These are phyloP conservation scores for Tetramorium bicarinatum DNA, from an alignment of 2,888 invertebrate species.

Conservation along the genomic window DNA sequence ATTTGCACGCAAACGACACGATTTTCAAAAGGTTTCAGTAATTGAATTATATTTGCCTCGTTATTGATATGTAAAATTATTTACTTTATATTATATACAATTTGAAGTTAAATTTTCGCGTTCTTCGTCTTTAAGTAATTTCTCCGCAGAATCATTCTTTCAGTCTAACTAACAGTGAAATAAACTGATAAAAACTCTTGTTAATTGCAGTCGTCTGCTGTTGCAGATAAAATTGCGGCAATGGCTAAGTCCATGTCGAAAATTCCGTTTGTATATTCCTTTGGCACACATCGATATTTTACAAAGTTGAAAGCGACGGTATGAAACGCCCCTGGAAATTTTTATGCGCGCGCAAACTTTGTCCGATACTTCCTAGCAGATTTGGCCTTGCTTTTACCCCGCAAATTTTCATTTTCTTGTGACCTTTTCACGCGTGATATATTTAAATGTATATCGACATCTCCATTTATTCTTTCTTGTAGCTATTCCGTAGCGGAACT, in stretches of 20 bases:
- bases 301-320: slow-evolving; percentile 23
- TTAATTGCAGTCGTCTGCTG: not conserved
- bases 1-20: not conserved
- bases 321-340: slow-evolving; percentile 23
- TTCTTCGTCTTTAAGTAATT: not conserved
- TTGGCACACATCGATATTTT: slow-evolving; percentile 18
- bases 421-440: slow-evolving; percentile 12
- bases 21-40: not conserved
- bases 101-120: not conserved
- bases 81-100: not conserved
- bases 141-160: not conserved
- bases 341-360: slow-evolving; percentile 5
- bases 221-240: not conserved
- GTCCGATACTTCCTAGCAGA: slow-evolving; percentile 15
- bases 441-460: slow-evolving; percentile 27
- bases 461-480: not conserved
- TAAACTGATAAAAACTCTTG: not conserved
- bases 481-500: not conserved
- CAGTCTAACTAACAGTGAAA: not conserved
- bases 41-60: slow-evolving; percentile 23
- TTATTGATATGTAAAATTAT: not conserved
- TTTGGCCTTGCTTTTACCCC: slow-evolving; percentile 1
- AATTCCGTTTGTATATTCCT: slow-evolving; percentile 5
- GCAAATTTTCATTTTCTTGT: slow-evolving; percentile 16
- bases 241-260: not conserved